These are phyloP conservation scores for Manis pentadactyla DNA, from an alignment of 2,797 vertebrate species.

Conservation along the genomic window DNA sequence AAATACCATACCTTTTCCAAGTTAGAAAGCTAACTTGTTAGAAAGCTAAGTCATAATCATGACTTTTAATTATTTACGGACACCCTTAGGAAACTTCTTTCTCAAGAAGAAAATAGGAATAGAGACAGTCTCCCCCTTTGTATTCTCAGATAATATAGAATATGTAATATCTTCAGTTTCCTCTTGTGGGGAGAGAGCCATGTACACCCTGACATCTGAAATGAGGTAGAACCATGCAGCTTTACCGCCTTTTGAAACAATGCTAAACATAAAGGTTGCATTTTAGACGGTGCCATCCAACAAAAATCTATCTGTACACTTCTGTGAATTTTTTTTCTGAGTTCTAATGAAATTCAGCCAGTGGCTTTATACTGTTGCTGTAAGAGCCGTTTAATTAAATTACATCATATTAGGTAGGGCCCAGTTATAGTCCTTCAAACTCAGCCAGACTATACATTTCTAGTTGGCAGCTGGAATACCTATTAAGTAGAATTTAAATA, in stretches of 20 bases:
- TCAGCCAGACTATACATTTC: neutral
- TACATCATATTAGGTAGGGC: neutral
- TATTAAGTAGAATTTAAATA: neutral
- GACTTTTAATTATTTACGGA: constrained; percentile 65
- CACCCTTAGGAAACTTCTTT: constrained; percentile 59
- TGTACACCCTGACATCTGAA: accelerated
- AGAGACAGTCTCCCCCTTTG: neutral
- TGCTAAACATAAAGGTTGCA: neutral
- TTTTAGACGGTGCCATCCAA: constrained; percentile 18
- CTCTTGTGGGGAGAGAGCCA: neutral
- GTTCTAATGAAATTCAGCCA: constrained; percentile 2
- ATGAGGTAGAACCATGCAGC: neutral
- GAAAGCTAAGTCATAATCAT: constrained; percentile 33
- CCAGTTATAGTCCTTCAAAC: constrained; percentile 35
- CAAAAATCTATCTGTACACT: neutral
- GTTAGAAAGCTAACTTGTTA: constrained; percentile 52
- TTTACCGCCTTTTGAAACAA: constrained; percentile 1
- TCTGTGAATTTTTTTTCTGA: neutral
- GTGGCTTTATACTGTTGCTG: constrained; percentile 25
- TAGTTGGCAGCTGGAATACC: neutral
- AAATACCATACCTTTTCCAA: neutral
- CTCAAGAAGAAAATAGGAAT: constrained; percentile 38
- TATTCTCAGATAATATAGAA: neutral
- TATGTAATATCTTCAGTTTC: neutral
- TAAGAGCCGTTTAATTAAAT: constrained; percentile 41